Evolutionary conservation across 2,888 invertebrate species (phyloP), one percentile per base, ranked within the genome.

Genomic region (Holacanthella duospinosa): DNA sequence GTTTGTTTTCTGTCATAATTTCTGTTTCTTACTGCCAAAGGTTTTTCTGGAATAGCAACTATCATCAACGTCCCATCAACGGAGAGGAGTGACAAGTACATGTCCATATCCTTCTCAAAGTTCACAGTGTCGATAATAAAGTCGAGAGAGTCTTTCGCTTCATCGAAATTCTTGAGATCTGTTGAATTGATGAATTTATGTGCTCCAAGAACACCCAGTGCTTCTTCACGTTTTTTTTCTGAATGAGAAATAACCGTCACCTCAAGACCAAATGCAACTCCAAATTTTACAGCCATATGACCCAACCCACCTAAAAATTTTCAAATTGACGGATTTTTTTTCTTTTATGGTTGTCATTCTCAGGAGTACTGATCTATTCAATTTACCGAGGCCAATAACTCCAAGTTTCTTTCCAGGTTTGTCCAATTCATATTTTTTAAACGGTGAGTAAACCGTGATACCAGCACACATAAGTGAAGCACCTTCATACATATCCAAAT

Each of bases 221-320:
- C 48, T 4, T 48, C 48, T 9, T 48, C 48, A 4, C 48, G 12
- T 21, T 48, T 48, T 9, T 9, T n/a, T 21, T 48, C 48, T 4
- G 48, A 48, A n/a, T 21, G 48, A 4, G 48, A 48, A 21, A 48
- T 9, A 21, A 48, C 48, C 16, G 48, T 48, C 16, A 48, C 48
- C 19, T 48, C 48, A 21, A n/a, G 48, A 4, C 48, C 48, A 48
- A 48, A 48, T 16, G 48, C 48, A 48, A 48, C 48, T 9, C 48
- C 48, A 21, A 48, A 48, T 21, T 48, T 48, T 4, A 48, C 48
- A 48, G 48, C 48, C 48, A 48, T 48, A 21, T 48, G 48, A 48
- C 48, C 48, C 12, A 48, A 9, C 16, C 48, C 48, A 21, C 48
- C 48, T n/a, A n/a, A n/a, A n/a, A n/a, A n/a, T n/a, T n/a, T n/a